Conservation (phyloP, 1,140 invertebrate genomes). For the Lepeophtheirus salmonis region DNA sequence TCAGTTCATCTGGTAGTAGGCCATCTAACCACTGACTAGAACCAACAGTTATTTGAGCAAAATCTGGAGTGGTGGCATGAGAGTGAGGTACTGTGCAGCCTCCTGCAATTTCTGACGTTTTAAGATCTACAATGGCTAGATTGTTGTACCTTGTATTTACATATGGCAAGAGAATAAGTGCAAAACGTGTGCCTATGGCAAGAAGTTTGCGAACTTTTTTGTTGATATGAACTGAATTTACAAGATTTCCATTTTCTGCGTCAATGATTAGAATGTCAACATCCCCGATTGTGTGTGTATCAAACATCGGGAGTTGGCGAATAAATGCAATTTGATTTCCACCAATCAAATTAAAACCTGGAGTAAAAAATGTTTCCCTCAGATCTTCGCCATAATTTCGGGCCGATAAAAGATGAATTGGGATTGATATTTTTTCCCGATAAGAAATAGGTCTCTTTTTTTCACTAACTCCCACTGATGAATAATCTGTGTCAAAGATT, state of each 20-base stretch:
- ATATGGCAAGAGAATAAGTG: constrained; percentile 5
- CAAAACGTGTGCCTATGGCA: neutral
- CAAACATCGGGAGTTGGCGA: constrained; percentile 5
- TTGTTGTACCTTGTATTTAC: constrained; percentile 7
- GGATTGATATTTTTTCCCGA: neutral
- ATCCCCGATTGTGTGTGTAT: constrained; percentile 10
- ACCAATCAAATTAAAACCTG: constrained; percentile 1
- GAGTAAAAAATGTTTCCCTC: constrained; percentile 4
- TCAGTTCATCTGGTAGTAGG: neutral
- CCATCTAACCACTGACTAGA: constrained; percentile 5
- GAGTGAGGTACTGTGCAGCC: constrained; percentile 8
- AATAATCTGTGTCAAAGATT: neutral
- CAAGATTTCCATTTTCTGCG: neutral
- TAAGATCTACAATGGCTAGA: constrained; percentile 7
- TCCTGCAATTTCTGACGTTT: neutral
- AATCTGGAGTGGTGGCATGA: constrained; percentile 5
- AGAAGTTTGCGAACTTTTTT: constrained; percentile 11
- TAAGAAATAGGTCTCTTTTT: neutral
- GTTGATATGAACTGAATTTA: constrained; percentile 9
- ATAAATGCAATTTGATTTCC: constrained; percentile 4
- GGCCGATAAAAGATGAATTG: neutral
- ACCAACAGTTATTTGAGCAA: constrained; percentile 7
- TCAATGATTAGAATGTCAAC: neutral
- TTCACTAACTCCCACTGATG: neutral
- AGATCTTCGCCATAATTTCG: neutral